phyloP scores from a whole-genome alignment of 2,113 vertebrate species.

The Petrocephalus zakoni region DNA sequence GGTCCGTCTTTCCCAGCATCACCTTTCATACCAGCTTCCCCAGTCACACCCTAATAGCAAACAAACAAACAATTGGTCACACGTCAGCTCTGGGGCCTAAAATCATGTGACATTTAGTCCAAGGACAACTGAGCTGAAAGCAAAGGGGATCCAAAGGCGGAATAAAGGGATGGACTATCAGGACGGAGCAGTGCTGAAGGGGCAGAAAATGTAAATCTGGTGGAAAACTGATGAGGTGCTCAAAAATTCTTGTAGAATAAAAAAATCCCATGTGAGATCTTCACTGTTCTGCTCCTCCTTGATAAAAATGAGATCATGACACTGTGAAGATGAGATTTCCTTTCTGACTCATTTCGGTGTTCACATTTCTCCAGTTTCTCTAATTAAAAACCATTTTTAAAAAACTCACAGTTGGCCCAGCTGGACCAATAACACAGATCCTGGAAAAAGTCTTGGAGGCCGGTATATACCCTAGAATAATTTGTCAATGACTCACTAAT shows the following conservation, averaged over 20 bases:
- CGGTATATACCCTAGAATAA: background rate
- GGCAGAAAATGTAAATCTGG: background rate
- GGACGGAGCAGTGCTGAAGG: background rate
- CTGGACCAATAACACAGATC: background rate
- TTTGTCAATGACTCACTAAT: background rate
- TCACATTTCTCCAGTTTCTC: background rate
- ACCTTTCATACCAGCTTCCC: slow-evolving; percentile 62
- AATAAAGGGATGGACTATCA: background rate
- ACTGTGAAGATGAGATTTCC: background rate
- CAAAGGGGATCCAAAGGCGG: background rate
- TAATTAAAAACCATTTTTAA: background rate
- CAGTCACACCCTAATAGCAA: slow-evolving; percentile 57
- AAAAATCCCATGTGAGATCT: background rate
- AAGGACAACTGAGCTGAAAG: background rate
- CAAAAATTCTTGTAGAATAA: background rate
- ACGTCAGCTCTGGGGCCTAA: background rate
- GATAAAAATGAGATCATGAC: background rate
- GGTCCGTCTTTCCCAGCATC: slow-evolving; percentile 59
- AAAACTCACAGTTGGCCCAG: background rate
- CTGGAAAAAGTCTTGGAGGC: background rate
- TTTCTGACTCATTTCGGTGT: background rate
- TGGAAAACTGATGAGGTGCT: background rate
- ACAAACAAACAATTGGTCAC: background rate
- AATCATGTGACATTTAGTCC: background rate
- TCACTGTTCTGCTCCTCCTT: background rate